Conservation (phyloP, 2,888 invertebrate species). For the Catocala fraxini region DNA sequence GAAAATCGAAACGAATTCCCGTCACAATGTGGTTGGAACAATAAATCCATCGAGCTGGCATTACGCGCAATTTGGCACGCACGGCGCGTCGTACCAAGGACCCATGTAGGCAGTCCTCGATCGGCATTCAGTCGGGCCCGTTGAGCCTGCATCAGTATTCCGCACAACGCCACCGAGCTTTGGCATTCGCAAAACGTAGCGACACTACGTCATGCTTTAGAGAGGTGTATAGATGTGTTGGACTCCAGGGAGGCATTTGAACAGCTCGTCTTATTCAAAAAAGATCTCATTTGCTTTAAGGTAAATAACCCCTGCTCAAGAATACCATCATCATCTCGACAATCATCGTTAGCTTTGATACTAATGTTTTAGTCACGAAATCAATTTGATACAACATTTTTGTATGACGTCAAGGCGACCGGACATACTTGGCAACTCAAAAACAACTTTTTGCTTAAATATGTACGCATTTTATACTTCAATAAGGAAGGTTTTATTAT, state of each 20-base stretch:
- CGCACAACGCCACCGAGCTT: conserved; percentile 46
- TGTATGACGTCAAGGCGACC: conserved; percentile 7
- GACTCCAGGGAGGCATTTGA: conserved; percentile 64
- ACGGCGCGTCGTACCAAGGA: conserved; percentile 57
- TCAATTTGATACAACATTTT: not conserved
- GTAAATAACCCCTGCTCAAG: no score
- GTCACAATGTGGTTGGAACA: conserved; percentile 56
- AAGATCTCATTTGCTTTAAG: no score
- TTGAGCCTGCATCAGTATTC: conserved; percentile 65
- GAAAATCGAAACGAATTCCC: conserved; percentile 51
- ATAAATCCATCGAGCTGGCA: conserved; percentile 64
- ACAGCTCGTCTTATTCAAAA: not conserved
- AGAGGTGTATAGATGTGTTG: conserved; percentile 66
- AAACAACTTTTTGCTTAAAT: conserved; percentile 9
- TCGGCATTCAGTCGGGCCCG: conserved; percentile 61
- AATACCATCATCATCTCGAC: not conserved
- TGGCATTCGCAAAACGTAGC: conserved; percentile 74
- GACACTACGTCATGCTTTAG: conserved; percentile 82
- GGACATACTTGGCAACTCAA: conserved; percentile 9
- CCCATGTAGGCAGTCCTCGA: conserved; percentile 62
- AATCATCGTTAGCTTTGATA: not conserved
- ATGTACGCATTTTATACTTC: no score
- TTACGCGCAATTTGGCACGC: conserved; percentile 55
- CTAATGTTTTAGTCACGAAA: conserved; percentile 3
- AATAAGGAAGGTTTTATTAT: no score